phyloP scores from a whole-genome alignment of 2,113 vertebrate genomes.

The Struthio camelus region DNA sequence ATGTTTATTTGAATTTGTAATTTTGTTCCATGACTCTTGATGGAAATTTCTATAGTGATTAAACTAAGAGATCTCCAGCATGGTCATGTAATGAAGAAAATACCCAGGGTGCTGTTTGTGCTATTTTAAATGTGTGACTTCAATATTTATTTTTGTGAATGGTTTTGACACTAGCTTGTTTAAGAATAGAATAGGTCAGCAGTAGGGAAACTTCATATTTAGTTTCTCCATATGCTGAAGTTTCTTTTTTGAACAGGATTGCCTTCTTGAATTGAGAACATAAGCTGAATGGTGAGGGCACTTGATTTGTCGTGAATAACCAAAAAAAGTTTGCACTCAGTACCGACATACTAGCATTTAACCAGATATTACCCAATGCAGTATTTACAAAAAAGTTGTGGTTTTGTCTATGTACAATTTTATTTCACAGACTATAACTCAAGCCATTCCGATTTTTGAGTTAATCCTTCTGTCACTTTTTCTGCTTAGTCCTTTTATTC shows the following conservation, averaged over 20 bases:
- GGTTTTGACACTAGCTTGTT: background rate
- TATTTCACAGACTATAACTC: background rate
- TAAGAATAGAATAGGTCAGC: conserved; percentile 20
- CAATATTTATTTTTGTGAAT: conserved; percentile 55
- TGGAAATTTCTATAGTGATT: background rate
- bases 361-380: background rate
- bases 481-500: background rate
- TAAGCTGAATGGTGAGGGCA: background rate
- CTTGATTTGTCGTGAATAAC: conserved; percentile 3
- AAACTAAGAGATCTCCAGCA: background rate
- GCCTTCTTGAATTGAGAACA: background rate
- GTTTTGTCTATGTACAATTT: background rate
- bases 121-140: conserved; percentile 55
- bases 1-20: background rate
- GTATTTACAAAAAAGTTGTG: background rate
- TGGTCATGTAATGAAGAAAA: background rate
- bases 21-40: background rate
- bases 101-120: background rate
- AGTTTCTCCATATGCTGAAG: conserved; percentile 22
- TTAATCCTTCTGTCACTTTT: background rate
- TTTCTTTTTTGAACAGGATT: background rate
- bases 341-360: background rate
- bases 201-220: conserved; percentile 8
- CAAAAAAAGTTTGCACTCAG: background rate
- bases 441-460: background rate